These are phyloP conservation scores for Drosophila biarmipes DNA, from an alignment of 1,140 invertebrate species.

Conservation along the genomic window DNA sequence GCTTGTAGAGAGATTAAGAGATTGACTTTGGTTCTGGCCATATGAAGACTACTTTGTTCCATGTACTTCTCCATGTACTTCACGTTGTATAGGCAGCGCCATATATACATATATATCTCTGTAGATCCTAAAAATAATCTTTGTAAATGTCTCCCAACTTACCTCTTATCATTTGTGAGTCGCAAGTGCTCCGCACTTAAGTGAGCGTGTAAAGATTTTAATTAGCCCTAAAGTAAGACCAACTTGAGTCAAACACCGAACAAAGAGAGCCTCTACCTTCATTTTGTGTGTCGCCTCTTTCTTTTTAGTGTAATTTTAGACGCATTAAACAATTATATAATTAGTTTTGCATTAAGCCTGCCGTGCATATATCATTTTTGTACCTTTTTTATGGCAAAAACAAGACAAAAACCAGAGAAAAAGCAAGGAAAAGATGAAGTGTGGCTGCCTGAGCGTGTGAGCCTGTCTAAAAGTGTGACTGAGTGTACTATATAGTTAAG, in stretches of 20 bases:
- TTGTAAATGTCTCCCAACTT: slow-evolving; percentile 24
- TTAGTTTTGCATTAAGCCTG: slow-evolving; percentile 37
- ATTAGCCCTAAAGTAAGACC: slow-evolving; percentile 12
- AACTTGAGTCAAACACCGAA: slow-evolving; percentile 25
- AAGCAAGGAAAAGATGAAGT: slow-evolving; percentile 3
- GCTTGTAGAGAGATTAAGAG: slow-evolving; percentile 45
- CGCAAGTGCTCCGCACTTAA: slow-evolving; percentile 2
- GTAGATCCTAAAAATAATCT: slow-evolving; percentile 2
- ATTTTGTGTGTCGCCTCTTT: slow-evolving; percentile 3
- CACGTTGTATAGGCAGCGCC: slow-evolving; percentile 38
- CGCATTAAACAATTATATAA: slow-evolving; percentile 47
- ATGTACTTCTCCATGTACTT: slow-evolving; percentile 75
- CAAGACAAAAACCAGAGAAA: slow-evolving; percentile 4
- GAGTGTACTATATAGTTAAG: slow-evolving; percentile 39
- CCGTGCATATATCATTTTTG: slow-evolving; percentile 24
- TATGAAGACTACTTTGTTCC: slow-evolving; percentile 76
- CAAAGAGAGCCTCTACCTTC: slow-evolving; percentile 32
- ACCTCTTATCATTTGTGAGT: not conserved
- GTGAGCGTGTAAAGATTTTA: slow-evolving; percentile 28
- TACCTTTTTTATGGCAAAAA: slow-evolving; percentile 25
- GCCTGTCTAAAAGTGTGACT: slow-evolving; percentile 14
- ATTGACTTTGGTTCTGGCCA: slow-evolving; percentile 47
- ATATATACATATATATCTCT: slow-evolving; percentile 17
- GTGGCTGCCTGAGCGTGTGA: slow-evolving; percentile 19
- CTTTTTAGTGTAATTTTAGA: slow-evolving; percentile 16